Evolutionary conservation across 2,113 vertebrate species (phyloP).

Genomic region (Myiozetetes cayanensis): DNA sequence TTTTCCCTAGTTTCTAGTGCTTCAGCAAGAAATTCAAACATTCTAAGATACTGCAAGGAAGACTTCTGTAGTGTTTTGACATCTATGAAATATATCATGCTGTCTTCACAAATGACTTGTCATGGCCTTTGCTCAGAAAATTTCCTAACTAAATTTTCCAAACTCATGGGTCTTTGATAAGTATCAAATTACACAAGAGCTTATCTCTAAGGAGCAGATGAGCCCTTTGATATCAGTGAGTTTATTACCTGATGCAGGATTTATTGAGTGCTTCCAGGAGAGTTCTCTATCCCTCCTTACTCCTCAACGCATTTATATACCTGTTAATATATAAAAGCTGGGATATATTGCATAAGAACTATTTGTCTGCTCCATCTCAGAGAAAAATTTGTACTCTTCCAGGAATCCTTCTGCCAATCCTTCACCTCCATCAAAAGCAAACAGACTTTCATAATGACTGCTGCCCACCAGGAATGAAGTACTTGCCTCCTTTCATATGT

Average conservation of each 20-base stretch:
- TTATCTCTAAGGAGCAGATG: background rate
- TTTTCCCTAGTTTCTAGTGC: background rate
- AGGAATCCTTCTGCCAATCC: conserved; percentile 4
- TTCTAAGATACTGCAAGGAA: background rate
- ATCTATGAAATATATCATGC: background rate
- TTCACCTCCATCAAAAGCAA: conserved; percentile 1
- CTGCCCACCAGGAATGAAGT: conserved; percentile 52
- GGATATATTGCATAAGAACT: background rate
- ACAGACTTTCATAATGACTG: conserved; percentile 8
- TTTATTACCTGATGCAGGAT: conserved; percentile 22
- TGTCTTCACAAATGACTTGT: background rate
- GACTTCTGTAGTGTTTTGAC: background rate
- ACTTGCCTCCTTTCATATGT: conserved; percentile 31
- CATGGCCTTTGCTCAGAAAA: background rate
- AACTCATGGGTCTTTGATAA: background rate
- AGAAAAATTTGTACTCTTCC: conserved; percentile 28
- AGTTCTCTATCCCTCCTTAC: background rate
- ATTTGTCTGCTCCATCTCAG: background rate
- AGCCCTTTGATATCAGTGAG: background rate
- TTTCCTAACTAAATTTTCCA: background rate
- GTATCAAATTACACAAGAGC: background rate
- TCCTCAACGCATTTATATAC: conserved; percentile 33
- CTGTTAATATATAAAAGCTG: conserved; percentile 33
- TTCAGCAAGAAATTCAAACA: background rate
- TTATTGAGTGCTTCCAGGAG: conserved; percentile 46